Conservation (phyloP, 2,797 vertebrate species). For the Coreius guichenoti region DNA sequence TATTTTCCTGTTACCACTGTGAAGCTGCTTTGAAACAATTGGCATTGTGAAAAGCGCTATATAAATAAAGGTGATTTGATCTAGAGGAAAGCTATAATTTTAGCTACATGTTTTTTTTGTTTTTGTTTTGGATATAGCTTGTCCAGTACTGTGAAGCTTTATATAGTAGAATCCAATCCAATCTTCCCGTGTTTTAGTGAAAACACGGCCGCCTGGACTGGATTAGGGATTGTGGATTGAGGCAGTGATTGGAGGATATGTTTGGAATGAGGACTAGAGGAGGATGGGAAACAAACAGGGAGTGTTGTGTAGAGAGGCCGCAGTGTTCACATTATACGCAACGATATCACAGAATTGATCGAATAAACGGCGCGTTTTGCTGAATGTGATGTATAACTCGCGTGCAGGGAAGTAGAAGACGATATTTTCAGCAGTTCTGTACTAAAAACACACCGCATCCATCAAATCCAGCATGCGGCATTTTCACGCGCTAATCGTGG, state of each 20-base stretch:
- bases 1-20: too few species aligned
- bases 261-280: slow-evolving; percentile 66
- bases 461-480: slow-evolving; percentile 22
- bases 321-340: not conserved
- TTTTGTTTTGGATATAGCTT: not conserved
- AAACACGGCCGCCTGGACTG: not conserved
- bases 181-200: not conserved
- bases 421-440: not conserved
- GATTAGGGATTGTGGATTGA: slow-evolving; percentile 24
- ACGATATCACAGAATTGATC: not conserved
- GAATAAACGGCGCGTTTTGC: not conserved
- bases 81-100: too few species aligned
- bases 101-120: not conserved
- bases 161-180: not conserved
- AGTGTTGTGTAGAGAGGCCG: slow-evolving; percentile 56
- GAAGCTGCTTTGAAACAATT: too few species aligned
- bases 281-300: slow-evolving; percentile 65
- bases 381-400: not conserved
- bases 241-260: slow-evolving; percentile 64
- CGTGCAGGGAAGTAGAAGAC: too few species aligned
- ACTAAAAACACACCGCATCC: not conserved
- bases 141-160: not conserved
- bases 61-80: too few species aligned
- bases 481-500: not conserved
- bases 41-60: too few species aligned